Evolutionary conservation across 1,140 invertebrate species (phyloP).

Genomic region (Scylla paramamosain): DNA sequence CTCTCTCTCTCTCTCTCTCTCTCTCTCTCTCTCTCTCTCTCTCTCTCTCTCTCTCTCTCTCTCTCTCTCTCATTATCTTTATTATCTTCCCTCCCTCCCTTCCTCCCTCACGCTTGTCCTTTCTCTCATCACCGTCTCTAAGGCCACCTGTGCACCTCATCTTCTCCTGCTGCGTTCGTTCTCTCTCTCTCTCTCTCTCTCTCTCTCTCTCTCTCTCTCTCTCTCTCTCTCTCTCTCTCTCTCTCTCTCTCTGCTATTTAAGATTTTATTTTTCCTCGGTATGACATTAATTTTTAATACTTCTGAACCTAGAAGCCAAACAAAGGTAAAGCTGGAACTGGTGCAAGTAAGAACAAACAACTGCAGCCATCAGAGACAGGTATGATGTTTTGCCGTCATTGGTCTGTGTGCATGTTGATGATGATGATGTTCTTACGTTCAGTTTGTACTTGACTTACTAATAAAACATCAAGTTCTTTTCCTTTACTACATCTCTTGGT

Average conservation of each 20-base stretch:
- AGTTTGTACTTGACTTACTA: too few species aligned
- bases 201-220: constrained; percentile 38
- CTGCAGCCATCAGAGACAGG: too few species aligned
- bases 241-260: too few species aligned
- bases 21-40: constrained; percentile 20
- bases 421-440: not conserved
- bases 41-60: constrained; percentile 20
- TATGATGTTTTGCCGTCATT: too few species aligned
- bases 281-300: too few species aligned
- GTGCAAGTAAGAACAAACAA: too few species aligned
- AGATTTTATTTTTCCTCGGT: too few species aligned
- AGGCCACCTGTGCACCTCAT: not conserved
- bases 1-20: constrained; percentile 20
- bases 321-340: too few species aligned
- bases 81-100: not conserved
- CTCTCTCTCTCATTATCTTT: not conserved
- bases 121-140: not conserved
- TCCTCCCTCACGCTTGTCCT: not conserved
- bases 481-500: too few species aligned
- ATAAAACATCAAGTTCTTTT: too few species aligned
- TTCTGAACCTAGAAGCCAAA: too few species aligned
- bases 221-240: constrained; percentile 36
- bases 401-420: not conserved
- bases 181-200: constrained; percentile 39
- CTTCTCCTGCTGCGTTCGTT: not conserved